Evolutionary conservation across 2,888 invertebrate species (phyloP), one percentile per base, ranked within the genome.

Genomic region (Tinea pellionella): DNA sequence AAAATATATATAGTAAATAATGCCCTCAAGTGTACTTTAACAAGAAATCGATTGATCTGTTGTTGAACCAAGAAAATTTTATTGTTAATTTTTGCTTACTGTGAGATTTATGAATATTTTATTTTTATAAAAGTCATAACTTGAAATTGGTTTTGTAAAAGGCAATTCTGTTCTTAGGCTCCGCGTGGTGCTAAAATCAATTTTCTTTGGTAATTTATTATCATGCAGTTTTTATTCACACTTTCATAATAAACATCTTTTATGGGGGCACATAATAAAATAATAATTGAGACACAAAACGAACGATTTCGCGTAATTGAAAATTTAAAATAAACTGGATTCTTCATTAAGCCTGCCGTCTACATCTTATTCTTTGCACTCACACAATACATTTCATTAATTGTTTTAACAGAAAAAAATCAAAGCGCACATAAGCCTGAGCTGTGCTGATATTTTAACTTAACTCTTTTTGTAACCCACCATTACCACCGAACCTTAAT

Each of bases 21-120:
- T 32, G 13, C 29, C 19, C 16, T n/a, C 16, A 15, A 57, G 32
- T 57, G 15, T 57, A 57, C 57, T 57, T 57, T 32, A 57, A 57
- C 57, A 57, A 32, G 32, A 57, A 57, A 57, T 32, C 57, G 32
- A 57, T 57, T 57, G 57, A 57, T 57, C 57, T 57, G 57, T 57
- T 57, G 32, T 32, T 57, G 32, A 32, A 57, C 57, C 57, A 57
- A 57, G 57, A 13, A 32, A 63, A 60, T 65, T 68, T 72, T 67
- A 75, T 64, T 62, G 62, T 57, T 60, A 61, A 68, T 69, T 71
- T 74, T 70, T 66, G 69, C 70, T 66, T 67, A 67, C 64, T 61
- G 32, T 55, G 56, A 64, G 63, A 67, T 75, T 73, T 69, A 76
- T 68, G 65, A 63, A 60, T 66, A 69, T 66, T 75, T 71, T 67